A percentile compares a stretch with the other conserved stretches of the same genome.
Evolutionary conservation across 2,888 invertebrate species (phyloP).

Genomic region (Tachina fera): DNA sequence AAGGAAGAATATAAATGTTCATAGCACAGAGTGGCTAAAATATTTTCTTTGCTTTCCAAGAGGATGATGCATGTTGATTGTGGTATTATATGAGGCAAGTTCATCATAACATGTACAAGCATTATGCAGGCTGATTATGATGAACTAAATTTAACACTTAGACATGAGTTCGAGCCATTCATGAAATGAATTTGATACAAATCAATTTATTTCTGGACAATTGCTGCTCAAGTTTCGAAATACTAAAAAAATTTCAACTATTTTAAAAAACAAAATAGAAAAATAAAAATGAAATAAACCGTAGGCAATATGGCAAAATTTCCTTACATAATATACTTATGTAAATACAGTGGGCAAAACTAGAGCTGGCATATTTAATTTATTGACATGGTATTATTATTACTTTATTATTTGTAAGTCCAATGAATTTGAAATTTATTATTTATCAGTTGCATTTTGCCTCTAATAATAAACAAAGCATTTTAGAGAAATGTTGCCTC

Average conservation of each 20-base stretch:
- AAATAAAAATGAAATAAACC: background rate
- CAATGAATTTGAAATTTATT: no score
- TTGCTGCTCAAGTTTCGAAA: constrained; percentile 9
- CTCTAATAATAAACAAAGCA: no score
- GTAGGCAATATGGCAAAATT: no score
- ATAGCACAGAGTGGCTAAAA: constrained; percentile 17
- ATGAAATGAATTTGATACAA: constrained; percentile 39
- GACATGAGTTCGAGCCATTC: constrained; percentile 25
- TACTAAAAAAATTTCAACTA: background rate
- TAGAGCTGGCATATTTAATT: no score
- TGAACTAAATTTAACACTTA: constrained; percentile 38
- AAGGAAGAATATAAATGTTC: constrained; percentile 21
- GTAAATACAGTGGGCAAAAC: no score
- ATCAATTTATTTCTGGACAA: constrained; percentile 32
- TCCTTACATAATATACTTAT: no score
- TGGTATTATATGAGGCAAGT: constrained; percentile 24
- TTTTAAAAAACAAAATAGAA: background rate
- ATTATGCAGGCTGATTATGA: background rate
- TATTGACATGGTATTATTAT: no score
- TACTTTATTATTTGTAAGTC: no score
- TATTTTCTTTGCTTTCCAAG: background rate
- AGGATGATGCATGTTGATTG: constrained; percentile 30
- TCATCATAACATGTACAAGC: constrained; percentile 9
- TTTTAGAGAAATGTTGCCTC: no score
- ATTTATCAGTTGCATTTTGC: no score